phyloP scores from a whole-genome alignment of 2,797 vertebrate genomes.

The Squalus acanthias region DNA sequence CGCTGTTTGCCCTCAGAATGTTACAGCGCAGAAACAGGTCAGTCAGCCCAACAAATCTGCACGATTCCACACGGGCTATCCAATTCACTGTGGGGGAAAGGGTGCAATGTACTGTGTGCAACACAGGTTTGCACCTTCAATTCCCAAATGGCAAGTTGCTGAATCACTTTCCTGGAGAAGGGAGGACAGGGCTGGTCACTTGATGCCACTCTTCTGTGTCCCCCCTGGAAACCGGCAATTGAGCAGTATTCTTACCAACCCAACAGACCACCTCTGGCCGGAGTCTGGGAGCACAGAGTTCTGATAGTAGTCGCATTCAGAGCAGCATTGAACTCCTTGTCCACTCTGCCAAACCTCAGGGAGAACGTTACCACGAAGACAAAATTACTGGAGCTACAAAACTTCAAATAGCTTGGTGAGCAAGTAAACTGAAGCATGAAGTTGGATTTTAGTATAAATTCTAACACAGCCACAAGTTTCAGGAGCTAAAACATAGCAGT shows the following conservation, averaged over 20 bases:
- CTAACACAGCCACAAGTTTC: background rate
- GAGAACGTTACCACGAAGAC: background rate
- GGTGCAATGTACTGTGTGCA: background rate
- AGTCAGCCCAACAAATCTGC: background rate
- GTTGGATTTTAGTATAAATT: background rate
- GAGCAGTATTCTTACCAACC: background rate
- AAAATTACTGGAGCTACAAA: background rate
- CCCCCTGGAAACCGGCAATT: background rate
- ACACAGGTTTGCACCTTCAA: background rate
- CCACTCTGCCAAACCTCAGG: background rate
- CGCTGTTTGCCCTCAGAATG: background rate
- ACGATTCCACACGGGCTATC: background rate
- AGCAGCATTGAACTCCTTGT: background rate
- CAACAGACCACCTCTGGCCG: too few species aligned
- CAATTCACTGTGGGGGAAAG: background rate
- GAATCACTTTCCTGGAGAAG: background rate
- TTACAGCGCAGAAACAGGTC: background rate
- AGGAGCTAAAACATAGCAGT: background rate
- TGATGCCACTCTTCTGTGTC: background rate
- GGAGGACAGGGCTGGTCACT: background rate
- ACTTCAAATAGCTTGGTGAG: background rate
- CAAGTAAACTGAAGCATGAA: background rate
- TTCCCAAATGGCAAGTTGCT: background rate
- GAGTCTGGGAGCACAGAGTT: background rate
- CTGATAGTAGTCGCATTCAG: background rate